Base-by-base conservation (phyloP, 2,888 invertebrate genomes). In the Diachrysia chrysitis region DNA sequence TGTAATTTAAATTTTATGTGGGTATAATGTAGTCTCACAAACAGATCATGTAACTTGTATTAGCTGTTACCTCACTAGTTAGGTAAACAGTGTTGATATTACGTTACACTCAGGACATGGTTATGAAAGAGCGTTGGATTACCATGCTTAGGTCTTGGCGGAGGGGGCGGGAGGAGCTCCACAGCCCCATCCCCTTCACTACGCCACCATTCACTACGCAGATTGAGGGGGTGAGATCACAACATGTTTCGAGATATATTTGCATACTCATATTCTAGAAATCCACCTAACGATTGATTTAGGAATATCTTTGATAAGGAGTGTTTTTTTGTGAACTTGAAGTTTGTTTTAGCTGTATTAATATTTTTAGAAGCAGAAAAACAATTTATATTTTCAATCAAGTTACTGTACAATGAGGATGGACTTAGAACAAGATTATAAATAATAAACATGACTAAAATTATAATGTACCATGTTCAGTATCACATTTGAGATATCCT, bases 191-290 rank as follows among this genome's bases (percentile, higher is more conserved):
- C 32, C 65, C 65, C 55, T 72, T 57, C 25, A 61, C 66, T 37
- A 55, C 19, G 70, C 32, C 68, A 58, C 72, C 89, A 89, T 89
- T 90, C 87, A 88, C 81, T 72, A 72, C 69, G 76, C 68, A 69
- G 63, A 70, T 58, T 46, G 73, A 69, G 72, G 73, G 74, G 64
- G 77, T 69, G 70, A 71, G 74, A 82, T 84, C 85, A 85, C 85
- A 77, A 69, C 82, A 81, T 83, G 76, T 79, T 68, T 66, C 69
- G 71, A 76, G 73, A 67, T 53, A 25, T 76, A 88, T 90, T 90
- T 90, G 85, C 90, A 87, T 90, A 90, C 90, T 87, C 83, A 83
- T 84, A 89, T 86, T 87, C 84, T 83, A 81, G 75, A 81, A 80
- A 81, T 80, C 66, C 62, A 51, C 53, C 68, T 57, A 62, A 71